These are phyloP conservation scores for Epiblema foenella DNA, from an alignment of 2,888 invertebrate species.

Conservation along the genomic window DNA sequence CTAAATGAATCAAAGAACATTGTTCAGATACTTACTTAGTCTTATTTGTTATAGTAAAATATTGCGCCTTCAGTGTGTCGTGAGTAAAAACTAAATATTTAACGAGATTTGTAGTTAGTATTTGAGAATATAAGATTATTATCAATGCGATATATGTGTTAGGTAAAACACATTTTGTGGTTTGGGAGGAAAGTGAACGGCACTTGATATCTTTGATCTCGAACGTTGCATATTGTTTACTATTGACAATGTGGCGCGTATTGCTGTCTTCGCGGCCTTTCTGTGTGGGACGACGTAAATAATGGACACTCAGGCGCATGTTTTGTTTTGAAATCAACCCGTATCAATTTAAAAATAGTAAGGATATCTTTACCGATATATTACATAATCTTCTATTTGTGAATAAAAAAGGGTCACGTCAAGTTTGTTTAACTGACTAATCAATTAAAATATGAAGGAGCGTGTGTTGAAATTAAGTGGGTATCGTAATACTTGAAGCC, in stretches of 20 bases:
- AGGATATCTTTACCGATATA: no score
- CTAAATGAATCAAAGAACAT: no score
- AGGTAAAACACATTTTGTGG: constrained; percentile 20
- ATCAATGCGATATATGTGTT: constrained; percentile 6
- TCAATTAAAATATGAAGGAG: neutral
- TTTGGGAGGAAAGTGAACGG: constrained; percentile 35
- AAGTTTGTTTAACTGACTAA: neutral
- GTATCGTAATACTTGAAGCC: no score
- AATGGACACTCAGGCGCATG: constrained; percentile 6
- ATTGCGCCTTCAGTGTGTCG: neutral
- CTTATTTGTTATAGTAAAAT: no score
- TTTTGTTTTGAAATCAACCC: constrained; percentile 17
- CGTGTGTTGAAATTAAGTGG: neutral
- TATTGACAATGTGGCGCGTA: constrained; percentile 27
- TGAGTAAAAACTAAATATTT: neutral
- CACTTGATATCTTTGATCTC: constrained; percentile 39
- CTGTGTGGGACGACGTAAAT: constrained; percentile 33
- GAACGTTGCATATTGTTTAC: constrained; percentile 35
- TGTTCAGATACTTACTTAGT: no score
- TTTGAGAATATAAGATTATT: no score
- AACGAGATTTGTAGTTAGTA: neutral
- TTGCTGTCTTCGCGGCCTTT: constrained; percentile 36
- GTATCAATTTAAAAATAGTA: constrained; percentile 1
- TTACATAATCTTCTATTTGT: neutral
- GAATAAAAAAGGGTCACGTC: no score